Evolutionary conservation across 2,888 invertebrate species (phyloP).

Genomic region (Shargacucullia verbasci): DNA sequence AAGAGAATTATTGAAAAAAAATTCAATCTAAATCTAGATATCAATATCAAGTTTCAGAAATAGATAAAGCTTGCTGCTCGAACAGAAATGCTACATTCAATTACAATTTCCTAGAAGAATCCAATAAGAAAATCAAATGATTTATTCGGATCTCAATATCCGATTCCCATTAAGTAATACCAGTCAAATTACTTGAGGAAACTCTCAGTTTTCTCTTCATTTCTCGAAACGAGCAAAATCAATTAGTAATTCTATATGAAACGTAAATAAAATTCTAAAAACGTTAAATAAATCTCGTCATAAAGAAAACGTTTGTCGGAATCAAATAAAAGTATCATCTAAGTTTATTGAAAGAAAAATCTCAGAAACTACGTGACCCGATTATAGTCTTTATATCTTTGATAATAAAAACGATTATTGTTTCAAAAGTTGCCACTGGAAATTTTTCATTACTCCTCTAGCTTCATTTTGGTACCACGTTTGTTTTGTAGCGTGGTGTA

Average conservation of each 20-base stretch:
- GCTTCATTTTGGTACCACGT: constrained; percentile 71
- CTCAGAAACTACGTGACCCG: constrained; percentile 24
- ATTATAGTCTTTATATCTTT: constrained; percentile 50
- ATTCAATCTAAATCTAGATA: no score
- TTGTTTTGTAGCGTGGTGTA: constrained; percentile 66
- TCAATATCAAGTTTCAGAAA: no score
- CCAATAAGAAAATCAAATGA: constrained; percentile 23
- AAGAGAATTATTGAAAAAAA: no score
- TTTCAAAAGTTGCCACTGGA: constrained; percentile 53
- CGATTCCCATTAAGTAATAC: constrained; percentile 36
- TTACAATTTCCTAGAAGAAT: neutral
- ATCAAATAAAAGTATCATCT: constrained; percentile 63
- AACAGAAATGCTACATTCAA: no score
- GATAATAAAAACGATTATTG: constrained; percentile 54
- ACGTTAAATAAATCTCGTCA: constrained; percentile 47
- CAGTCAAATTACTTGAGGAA: constrained; percentile 27
- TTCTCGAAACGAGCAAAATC: constrained; percentile 32
- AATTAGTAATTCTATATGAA: constrained; percentile 54
- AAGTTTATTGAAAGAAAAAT: constrained; percentile 56
- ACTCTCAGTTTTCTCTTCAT: constrained; percentile 16
- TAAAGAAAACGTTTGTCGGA: constrained; percentile 50
- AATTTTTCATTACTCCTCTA: constrained; percentile 73
- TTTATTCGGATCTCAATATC: constrained; percentile 34
- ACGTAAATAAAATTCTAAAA: constrained; percentile 38
- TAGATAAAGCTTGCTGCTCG: no score